Evolutionary conservation across 2,797 vertebrate genomes (phyloP).

Genomic region (Girardinus metallicus): DNA sequence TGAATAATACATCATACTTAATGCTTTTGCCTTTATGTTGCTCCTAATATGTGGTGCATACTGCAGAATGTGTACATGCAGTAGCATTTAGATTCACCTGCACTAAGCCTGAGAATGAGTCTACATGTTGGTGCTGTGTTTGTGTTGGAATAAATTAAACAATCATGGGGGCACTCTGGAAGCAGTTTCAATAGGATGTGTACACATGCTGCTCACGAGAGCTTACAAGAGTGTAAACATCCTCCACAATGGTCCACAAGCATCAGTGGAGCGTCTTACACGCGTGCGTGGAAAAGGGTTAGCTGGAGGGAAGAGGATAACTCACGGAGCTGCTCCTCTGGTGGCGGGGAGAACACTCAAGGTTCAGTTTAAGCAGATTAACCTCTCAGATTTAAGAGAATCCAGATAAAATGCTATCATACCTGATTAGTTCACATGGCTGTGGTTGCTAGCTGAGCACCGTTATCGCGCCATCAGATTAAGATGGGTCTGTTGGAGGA

Average conservation of each 20-base stretch:
- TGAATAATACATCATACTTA: conserved; percentile 76
- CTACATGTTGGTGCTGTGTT: conserved; percentile 22
- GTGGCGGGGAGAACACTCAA: conserved; percentile 34
- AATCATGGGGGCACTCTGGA: conserved; percentile 23
- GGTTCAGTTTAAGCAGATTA: conserved; percentile 57
- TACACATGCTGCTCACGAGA: conserved; percentile 48
- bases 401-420: conserved; percentile 37
- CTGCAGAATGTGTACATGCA: conserved; percentile 1
- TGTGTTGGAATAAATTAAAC: conserved; percentile 30
- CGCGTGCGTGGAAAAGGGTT: conserved; percentile 42
- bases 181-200: conserved; percentile 35
- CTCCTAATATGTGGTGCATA: conserved; percentile 51
- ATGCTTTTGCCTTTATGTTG: conserved; percentile 42
- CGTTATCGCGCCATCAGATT: conserved; percentile 44
- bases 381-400: conserved; percentile 52
- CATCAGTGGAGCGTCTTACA: conserved; percentile 15
- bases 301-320: conserved; percentile 37
- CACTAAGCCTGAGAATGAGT: conserved; percentile 19
- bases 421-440: conserved; percentile 31
- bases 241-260: conserved; percentile 21
- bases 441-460: conserved; percentile 42
- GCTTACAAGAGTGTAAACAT: conserved; percentile 59
- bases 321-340: conserved; percentile 25
- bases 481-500: conserved; percentile 13
- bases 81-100: conserved; percentile 34